These are phyloP conservation scores for Pygoscelis adeliae DNA, from an alignment of 2,113 vertebrate species.

Conservation along the genomic window DNA sequence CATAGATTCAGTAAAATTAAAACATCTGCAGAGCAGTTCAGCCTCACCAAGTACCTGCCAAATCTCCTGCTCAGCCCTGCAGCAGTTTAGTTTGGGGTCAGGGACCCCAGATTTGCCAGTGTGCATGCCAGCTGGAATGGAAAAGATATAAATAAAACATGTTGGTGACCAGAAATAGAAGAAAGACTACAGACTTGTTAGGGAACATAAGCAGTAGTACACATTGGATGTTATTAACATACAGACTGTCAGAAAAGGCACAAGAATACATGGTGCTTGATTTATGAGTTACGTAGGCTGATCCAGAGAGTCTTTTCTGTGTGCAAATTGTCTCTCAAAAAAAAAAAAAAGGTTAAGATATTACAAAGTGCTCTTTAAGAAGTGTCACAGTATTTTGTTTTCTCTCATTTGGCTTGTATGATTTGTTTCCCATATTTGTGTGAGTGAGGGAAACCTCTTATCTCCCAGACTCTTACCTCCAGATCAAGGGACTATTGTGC, in stretches of 20 bases:
- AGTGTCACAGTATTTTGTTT: neutral
- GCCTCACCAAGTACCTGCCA: neutral
- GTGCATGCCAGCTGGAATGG: neutral
- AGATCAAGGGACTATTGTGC: neutral
- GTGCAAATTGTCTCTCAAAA: neutral
- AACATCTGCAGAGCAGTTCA: neutral
- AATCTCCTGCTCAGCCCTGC: neutral
- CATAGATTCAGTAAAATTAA: neutral
- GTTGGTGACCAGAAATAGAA: neutral
- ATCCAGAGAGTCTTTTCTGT: neutral
- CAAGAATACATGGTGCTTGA: neutral
- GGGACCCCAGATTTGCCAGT: neutral
- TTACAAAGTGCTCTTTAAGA: neutral
- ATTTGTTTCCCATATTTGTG: neutral
- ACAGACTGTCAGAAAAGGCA: neutral
- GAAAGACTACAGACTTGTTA: neutral
- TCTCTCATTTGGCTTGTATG: neutral
- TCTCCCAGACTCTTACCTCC: neutral
- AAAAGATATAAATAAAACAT: constrained; percentile 18
- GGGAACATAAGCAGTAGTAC: neutral
- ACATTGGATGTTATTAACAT: neutral
- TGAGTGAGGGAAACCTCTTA: neutral
- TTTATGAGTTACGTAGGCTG: neutral
- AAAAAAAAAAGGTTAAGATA: neutral
- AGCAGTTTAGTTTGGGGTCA: neutral